Conservation (phyloP, 37 sponge, comb jelly and placozoan genomes). For the Petrosia ficiformis region DNA sequence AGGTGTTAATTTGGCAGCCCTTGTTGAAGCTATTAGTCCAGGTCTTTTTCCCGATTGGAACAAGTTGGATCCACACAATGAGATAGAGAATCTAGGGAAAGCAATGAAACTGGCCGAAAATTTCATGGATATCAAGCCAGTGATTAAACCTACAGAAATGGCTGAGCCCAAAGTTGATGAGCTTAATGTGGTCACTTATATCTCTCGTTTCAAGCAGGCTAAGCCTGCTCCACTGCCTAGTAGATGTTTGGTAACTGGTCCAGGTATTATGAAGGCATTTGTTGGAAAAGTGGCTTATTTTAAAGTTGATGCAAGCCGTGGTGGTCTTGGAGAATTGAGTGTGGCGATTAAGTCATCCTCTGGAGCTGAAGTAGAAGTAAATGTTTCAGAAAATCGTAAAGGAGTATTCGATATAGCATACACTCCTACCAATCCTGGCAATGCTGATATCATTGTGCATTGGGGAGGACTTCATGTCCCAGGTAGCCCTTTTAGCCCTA, state of each 20-base stretch:
- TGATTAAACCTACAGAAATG: constrained; percentile 59
- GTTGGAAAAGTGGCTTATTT: constrained; percentile 51
- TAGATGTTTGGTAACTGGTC: constrained; percentile 37
- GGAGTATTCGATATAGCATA: constrained; percentile 59
- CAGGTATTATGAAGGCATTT: constrained; percentile 56
- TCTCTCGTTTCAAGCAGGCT: constrained; percentile 69
- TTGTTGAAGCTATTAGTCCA: constrained; percentile 63
- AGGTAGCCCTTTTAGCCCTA: constrained; percentile 51
- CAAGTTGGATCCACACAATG: constrained; percentile 55
- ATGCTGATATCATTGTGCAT: constrained; percentile 47
- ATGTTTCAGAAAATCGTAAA: constrained; percentile 14
- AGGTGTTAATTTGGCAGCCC: constrained; percentile 75
- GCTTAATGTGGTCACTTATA: constrained; percentile 66
- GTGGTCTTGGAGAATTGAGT: constrained; percentile 56
- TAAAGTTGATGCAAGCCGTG: constrained; percentile 57
- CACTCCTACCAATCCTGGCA: constrained; percentile 41
- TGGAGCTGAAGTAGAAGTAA: background rate
- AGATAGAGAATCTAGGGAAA: constrained; percentile 55
- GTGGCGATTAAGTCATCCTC: constrained; percentile 29
- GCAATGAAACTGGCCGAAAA: constrained; percentile 74
- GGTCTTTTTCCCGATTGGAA: constrained; percentile 58
- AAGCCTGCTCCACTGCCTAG: constrained; percentile 40
- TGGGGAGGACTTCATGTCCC: constrained; percentile 65
- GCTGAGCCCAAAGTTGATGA: constrained; percentile 86
- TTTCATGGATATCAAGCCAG: constrained; percentile 52